Percentiles rank a stretch among this genome's conserved stretches.
These are phyloP conservation scores for Hypotaenidia okinawae DNA, from an alignment of 2,797 vertebrate species.

Conservation along the genomic window DNA sequence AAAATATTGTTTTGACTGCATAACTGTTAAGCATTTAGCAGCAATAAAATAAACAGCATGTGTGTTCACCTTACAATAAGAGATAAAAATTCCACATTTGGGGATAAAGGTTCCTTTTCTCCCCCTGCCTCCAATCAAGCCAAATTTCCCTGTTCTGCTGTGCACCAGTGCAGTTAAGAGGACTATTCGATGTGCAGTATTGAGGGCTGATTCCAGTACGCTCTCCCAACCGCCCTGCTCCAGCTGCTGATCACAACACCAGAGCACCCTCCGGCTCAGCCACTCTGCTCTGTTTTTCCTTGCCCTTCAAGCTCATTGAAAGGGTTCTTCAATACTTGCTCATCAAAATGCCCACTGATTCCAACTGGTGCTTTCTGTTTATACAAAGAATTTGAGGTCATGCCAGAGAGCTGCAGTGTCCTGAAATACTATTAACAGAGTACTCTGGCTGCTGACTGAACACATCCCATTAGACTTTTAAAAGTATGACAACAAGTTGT, in stretches of 20 bases:
- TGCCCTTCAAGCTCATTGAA: not conserved
- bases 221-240: not conserved
- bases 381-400: not conserved
- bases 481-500: not conserved
- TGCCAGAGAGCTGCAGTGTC: not conserved
- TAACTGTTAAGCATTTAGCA: not conserved
- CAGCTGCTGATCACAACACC: not conserved
- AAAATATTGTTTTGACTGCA: slow-evolving; percentile 15
- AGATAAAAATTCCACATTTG: not conserved
- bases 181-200: not conserved
- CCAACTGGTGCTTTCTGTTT: not conserved
- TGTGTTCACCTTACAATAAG: not conserved
- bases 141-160: not conserved
- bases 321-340: not conserved
- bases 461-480: not conserved
- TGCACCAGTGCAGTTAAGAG: not conserved
- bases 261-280: not conserved
- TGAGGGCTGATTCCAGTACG: not conserved
- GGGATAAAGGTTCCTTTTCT: not conserved
- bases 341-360: not conserved
- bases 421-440: not conserved
- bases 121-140: not conserved
- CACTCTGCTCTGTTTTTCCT: not conserved
- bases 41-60: not conserved
- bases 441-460: not conserved